These are phyloP conservation scores for Thymelicus acteon DNA, from an alignment of 2,888 invertebrate genomes.

Conservation along the genomic window DNA sequence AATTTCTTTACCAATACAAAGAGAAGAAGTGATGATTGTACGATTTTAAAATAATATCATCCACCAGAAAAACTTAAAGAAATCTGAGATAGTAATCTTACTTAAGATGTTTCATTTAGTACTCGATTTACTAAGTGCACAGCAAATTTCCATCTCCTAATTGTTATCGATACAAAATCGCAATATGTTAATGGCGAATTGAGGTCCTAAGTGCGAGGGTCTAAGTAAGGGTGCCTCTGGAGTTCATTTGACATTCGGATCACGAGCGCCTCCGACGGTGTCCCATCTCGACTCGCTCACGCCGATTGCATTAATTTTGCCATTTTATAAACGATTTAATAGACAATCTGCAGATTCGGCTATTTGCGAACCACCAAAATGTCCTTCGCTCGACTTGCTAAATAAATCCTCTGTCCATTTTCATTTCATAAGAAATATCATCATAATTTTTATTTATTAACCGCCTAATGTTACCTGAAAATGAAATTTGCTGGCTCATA, in stretches of 20 bases:
- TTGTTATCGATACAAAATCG: slow-evolving; percentile 74
- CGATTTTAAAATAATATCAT: too few relatives aligned
- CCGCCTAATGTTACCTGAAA: slow-evolving; percentile 44
- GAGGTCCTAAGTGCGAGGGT: slow-evolving; percentile 55
- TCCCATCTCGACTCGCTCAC: slow-evolving; percentile 78
- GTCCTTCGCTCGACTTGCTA: slow-evolving; percentile 33
- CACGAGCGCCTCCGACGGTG: slow-evolving; percentile 80
- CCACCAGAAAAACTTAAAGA: slow-evolving; percentile 5
- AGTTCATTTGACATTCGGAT: slow-evolving; percentile 76
- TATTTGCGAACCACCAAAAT: slow-evolving; percentile 59
- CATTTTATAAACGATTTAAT: slow-evolving; percentile 83
- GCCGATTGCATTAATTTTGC: slow-evolving; percentile 83
- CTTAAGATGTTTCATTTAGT: too few relatives aligned
- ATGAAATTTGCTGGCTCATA: slow-evolving; percentile 40
- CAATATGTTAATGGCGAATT: slow-evolving; percentile 77
- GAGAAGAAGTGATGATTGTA: too few relatives aligned
- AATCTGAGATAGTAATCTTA: slow-evolving; percentile 11
- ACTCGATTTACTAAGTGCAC: slow-evolving; percentile 49
- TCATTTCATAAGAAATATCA: slow-evolving; percentile 35
- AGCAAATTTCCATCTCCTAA: slow-evolving; percentile 63
- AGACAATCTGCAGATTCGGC: slow-evolving; percentile 73
- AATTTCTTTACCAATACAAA: too few relatives aligned
- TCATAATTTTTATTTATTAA: slow-evolving; percentile 44
- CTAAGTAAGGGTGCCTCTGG: slow-evolving; percentile 59
- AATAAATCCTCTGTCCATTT: slow-evolving; percentile 32